Conservation (phyloP, 1,140 invertebrate genomes). For the Scaptomyza graminum region DNA sequence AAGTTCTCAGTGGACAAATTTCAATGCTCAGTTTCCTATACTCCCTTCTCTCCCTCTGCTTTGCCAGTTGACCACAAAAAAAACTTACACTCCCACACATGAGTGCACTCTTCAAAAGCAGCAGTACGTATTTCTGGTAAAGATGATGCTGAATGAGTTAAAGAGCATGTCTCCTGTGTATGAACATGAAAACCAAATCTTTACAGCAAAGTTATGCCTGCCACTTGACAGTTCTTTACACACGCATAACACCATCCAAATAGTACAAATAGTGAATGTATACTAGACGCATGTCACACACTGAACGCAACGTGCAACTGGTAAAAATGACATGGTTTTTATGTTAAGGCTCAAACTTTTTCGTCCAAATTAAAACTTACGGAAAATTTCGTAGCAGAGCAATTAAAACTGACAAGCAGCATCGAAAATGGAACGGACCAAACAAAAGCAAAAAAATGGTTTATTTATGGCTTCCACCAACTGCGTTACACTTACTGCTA, state of each 20-base stretch:
- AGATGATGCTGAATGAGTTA: background rate
- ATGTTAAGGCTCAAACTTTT: conserved; percentile 39
- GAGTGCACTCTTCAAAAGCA: conserved; percentile 4
- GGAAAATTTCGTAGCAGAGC: conserved; percentile 18
- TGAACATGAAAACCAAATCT: conserved; percentile 24
- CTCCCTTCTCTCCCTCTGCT: background rate
- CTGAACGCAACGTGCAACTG: conserved; percentile 58
- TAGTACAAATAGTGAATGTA: background rate
- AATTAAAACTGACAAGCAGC: conserved; percentile 45
- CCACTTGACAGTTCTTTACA: conserved; percentile 19
- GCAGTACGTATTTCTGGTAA: conserved; percentile 60
- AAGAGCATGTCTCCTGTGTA: conserved; percentile 3
- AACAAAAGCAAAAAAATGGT: background rate
- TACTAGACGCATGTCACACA: conserved; percentile 56
- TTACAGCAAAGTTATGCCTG: conserved; percentile 41
- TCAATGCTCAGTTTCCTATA: background rate
- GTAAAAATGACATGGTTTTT: conserved; percentile 67
- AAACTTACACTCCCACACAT: conserved; percentile 18
- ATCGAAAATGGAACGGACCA: background rate
- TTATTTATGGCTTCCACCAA: background rate
- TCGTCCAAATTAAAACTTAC: conserved; percentile 42
- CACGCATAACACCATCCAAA: background rate
- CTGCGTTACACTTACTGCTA: background rate
- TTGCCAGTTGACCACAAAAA: conserved; percentile 51
- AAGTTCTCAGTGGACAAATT: conserved; percentile 28